Percentiles rank a stretch among this genome's conserved stretches.
These are phyloP conservation scores for Platypus cylindrus DNA, from an alignment of 2,888 invertebrate species.

Conservation along the genomic window DNA sequence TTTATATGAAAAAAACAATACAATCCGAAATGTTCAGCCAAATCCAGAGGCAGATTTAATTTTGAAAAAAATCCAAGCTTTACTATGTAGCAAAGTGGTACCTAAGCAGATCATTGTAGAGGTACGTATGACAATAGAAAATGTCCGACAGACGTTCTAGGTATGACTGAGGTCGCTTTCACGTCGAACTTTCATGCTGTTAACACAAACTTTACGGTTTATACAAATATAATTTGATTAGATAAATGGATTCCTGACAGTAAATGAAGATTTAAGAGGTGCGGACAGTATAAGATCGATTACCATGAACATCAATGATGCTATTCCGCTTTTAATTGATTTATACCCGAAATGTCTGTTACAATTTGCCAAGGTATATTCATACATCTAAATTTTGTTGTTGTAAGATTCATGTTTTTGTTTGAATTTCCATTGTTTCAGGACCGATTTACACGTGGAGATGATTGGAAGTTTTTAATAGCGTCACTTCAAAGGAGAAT, in stretches of 20 bases:
- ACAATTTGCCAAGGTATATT: constrained; percentile 49
- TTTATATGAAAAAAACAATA: constrained; percentile 27
- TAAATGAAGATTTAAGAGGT: constrained; percentile 42
- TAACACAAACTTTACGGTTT: not conserved
- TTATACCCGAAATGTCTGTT: constrained; percentile 48
- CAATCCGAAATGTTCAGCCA: no score
- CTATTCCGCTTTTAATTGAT: constrained; percentile 42
- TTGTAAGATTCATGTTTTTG: not conserved
- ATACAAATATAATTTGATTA: no score
- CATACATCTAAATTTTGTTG: constrained; percentile 1
- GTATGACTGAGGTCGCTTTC: no score
- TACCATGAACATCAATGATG: constrained; percentile 39
- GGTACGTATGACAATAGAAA: no score
- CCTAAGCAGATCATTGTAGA: constrained; percentile 45
- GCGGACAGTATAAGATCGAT: constrained; percentile 40
- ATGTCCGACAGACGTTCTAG: no score
- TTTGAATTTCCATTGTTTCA: constrained; percentile 14
- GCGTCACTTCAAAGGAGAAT: constrained; percentile 33
- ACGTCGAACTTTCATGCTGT: no score
- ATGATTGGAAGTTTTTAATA: constrained; percentile 37
- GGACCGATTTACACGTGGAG: constrained; percentile 34
- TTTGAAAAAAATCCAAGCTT: constrained; percentile 39
- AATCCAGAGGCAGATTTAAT: constrained; percentile 27
- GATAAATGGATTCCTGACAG: constrained; percentile 45
- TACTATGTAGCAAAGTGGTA: constrained; percentile 43